Percentiles rank a stretch among this genome's conserved stretches.
Evolutionary conservation across 2,888 invertebrate species (phyloP).

Genomic region (Baccha elongata): DNA sequence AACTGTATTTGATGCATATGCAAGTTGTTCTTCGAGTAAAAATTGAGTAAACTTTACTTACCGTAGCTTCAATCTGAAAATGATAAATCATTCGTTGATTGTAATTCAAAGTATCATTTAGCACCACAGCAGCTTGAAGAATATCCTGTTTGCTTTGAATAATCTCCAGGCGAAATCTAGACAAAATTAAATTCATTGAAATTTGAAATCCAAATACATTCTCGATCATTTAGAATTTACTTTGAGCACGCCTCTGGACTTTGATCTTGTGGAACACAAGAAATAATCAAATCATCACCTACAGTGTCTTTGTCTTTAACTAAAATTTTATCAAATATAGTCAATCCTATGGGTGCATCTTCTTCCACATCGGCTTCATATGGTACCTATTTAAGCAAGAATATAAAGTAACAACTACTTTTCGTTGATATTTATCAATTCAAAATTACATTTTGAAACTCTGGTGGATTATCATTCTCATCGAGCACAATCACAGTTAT

Average conservation of each 20-base stretch:
- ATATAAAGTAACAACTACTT: too few species aligned
- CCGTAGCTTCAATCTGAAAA: constrained; percentile 89
- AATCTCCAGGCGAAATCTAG: constrained; percentile 79
- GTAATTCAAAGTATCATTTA: constrained; percentile 89
- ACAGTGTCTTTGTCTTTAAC: constrained; percentile 91
- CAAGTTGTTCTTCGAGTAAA: too few species aligned
- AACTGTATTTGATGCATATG: too few species aligned
- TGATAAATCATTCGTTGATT: constrained; percentile 90
- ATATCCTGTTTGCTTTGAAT: constrained; percentile 84
- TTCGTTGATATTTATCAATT: not conserved
- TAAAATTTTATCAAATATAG: constrained; percentile 88
- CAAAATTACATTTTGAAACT: constrained; percentile 87
- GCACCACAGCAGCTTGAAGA: constrained; percentile 88
- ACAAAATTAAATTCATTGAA: not conserved
- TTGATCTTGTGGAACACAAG: constrained; percentile 84
- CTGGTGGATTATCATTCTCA: constrained; percentile 94
- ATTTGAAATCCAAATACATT: not conserved
- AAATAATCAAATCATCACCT: constrained; percentile 91
- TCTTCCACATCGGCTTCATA: constrained; percentile 91
- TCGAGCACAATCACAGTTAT: constrained; percentile 93
- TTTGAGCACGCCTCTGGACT: constrained; percentile 81
- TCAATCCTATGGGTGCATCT: constrained; percentile 88
- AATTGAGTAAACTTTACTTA: constrained; percentile 81
- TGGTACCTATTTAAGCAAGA: constrained; percentile 85
- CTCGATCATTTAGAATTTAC: constrained; percentile 74